Evolutionary conservation across 2,888 invertebrate genomes (phyloP).

Genomic region (Orthosia gothica): DNA sequence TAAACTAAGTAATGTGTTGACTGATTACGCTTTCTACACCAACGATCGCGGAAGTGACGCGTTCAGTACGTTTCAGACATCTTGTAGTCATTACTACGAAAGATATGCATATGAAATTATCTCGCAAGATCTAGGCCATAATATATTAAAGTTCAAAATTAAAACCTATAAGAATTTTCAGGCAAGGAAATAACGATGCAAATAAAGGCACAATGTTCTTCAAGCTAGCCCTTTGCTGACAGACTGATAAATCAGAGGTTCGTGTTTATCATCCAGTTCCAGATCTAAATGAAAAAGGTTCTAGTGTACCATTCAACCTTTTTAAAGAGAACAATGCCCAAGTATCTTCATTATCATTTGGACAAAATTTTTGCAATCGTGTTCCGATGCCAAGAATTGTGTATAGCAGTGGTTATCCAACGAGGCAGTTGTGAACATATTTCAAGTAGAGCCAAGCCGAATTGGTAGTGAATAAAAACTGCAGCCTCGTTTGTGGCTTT

Average conservation of each 20-base stretch:
- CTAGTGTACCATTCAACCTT: neutral
- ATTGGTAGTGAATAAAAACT: slow-evolving; percentile 14
- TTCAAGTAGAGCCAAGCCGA: slow-evolving; percentile 8
- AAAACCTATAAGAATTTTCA: neutral
- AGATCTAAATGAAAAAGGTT: slow-evolving; percentile 8
- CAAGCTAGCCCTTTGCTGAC: neutral
- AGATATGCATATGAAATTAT: neutral
- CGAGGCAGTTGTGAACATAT: neutral
- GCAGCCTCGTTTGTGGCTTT: slow-evolving; percentile 6
- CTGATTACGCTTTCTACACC: slow-evolving; percentile 31
- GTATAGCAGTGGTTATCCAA: slow-evolving; percentile 6
- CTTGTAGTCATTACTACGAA: slow-evolving; percentile 1
- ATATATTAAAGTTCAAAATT: neutral
- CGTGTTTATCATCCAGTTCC: slow-evolving; percentile 36
- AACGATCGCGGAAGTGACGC: slow-evolving; percentile 11
- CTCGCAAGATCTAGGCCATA: neutral
- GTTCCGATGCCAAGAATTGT: slow-evolving; percentile 11
- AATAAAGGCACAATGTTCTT: neutral
- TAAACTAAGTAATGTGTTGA: slow-evolving; percentile 15
- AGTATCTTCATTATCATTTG: neutral
- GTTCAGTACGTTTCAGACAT: slow-evolving; percentile 24
- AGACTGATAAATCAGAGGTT: slow-evolving; percentile 14
- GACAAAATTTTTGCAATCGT: neutral
- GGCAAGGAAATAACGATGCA: neutral
- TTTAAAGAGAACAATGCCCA: neutral